These are phyloP conservation scores for Sphenopsis melanotis DNA, from an alignment of 2,797 vertebrate species.

Conservation along the genomic window DNA sequence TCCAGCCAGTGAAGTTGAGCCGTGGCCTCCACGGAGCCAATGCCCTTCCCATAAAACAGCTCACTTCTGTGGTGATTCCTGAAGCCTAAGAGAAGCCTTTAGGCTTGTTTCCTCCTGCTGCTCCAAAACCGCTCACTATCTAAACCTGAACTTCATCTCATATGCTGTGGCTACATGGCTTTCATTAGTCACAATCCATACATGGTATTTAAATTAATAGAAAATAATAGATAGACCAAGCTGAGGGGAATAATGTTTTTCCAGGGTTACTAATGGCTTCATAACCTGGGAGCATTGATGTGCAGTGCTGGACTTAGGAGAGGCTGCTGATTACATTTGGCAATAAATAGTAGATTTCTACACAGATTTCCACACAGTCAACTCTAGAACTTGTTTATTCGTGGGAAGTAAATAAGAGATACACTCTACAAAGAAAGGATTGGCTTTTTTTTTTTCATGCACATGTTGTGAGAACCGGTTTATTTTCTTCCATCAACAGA, in stretches of 20 bases:
- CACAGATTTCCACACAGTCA: background rate
- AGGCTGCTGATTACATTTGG: background rate
- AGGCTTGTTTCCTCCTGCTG: background rate
- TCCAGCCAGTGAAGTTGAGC: background rate
- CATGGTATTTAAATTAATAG: background rate
- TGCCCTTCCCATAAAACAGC: background rate
- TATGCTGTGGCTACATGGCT: background rate
- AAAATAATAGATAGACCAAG: background rate
- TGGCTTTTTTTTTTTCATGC: background rate
- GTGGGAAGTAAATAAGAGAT: background rate
- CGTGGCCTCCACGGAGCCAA: background rate
- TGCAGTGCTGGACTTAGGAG: background rate
- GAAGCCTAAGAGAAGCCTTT: background rate
- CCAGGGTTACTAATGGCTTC: background rate
- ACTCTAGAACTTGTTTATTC: background rate
- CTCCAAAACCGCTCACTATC: background rate
- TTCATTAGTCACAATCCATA: background rate
- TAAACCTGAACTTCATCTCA: background rate
- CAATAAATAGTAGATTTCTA: background rate
- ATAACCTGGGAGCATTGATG: background rate
- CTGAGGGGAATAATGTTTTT: background rate
- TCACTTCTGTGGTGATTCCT: background rate
- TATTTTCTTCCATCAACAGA: background rate
- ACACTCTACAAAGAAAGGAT: background rate
- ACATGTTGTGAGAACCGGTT: background rate